These are phyloP conservation scores for Argyrosomus regius DNA, from an alignment of 2,797 vertebrate species.

Conservation along the genomic window DNA sequence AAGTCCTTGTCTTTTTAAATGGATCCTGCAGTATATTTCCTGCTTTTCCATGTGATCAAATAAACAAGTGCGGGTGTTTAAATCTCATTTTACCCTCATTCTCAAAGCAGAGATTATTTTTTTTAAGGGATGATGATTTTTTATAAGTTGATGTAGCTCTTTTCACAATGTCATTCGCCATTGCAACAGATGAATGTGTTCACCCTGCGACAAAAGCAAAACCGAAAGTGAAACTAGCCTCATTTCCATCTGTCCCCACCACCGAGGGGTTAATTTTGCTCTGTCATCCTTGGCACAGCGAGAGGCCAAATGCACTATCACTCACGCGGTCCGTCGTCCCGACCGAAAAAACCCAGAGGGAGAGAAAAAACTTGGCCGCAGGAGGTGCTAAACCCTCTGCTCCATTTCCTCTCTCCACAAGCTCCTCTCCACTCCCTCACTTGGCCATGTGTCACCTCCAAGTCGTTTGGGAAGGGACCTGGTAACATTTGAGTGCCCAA, in stretches of 20 bases:
- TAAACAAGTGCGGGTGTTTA: neutral
- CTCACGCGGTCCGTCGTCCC: slow-evolving; percentile 60
- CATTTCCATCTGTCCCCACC: slow-evolving; percentile 53
- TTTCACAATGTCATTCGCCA: neutral
- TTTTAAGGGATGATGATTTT: neutral
- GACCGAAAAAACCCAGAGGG: slow-evolving; percentile 69
- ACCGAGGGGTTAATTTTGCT: slow-evolving; percentile 81
- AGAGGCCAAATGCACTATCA: slow-evolving; percentile 75
- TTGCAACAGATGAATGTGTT: slow-evolving; percentile 20
- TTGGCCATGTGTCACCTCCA: slow-evolving; percentile 80
- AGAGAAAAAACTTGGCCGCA: slow-evolving; percentile 77
- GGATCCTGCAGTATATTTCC: slow-evolving; percentile 10
- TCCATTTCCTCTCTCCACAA: slow-evolving; percentile 86
- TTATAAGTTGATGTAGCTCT: neutral
- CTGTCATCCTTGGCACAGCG: slow-evolving; percentile 77
- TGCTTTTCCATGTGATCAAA: neutral
- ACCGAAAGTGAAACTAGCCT: slow-evolving; percentile 31
- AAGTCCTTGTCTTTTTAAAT: slow-evolving; percentile 51
- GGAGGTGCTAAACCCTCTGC: slow-evolving; percentile 87
- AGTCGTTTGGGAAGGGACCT: slow-evolving; percentile 80
- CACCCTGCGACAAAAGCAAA: slow-evolving; percentile 7
- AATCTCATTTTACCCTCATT: slow-evolving; percentile 7
- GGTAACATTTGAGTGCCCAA: slow-evolving; percentile 86
- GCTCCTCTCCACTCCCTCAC: slow-evolving; percentile 70
- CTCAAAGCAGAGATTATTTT: slow-evolving; percentile 15